Evolutionary conservation across 2,888 invertebrate species (phyloP).

Genomic region (Scelioninae gen. 1): DNA sequence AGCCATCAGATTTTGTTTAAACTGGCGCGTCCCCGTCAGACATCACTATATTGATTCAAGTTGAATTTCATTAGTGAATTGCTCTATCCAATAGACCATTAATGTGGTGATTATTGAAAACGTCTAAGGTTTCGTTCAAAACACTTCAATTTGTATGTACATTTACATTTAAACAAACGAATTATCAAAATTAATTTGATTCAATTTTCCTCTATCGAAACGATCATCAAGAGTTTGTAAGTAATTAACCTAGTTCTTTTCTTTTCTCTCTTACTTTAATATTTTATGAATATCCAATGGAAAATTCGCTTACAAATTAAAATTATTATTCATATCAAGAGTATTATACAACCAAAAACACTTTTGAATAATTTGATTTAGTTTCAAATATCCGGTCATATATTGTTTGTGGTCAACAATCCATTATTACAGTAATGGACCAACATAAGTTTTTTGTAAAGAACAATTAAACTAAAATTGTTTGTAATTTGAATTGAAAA

Average conservation of each 20-base stretch:
- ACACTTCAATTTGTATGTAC: conserved; percentile 1
- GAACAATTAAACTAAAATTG: too few species aligned
- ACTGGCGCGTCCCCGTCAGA: background rate
- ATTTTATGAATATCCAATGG: background rate
- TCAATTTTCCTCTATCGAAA: conserved; percentile 6
- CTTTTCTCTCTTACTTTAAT: background rate
- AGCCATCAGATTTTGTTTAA: conserved; percentile 37
- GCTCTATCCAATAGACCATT: conserved; percentile 17
- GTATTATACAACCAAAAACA: too few species aligned
- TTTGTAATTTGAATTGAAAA: too few species aligned
- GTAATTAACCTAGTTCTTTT: conserved; percentile 11
- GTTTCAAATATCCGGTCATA: too few species aligned
- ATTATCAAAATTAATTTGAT: conserved; percentile 13
- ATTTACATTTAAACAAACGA: conserved; percentile 9
- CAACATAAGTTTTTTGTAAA: too few species aligned
- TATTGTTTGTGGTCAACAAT: too few species aligned
- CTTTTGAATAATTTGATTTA: too few species aligned
- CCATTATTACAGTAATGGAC: too few species aligned
- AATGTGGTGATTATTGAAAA: conserved; percentile 14
- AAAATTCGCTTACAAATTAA: too few species aligned
- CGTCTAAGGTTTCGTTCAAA: conserved; percentile 8
- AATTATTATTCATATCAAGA: too few species aligned
- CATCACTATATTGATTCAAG: conserved; percentile 7
- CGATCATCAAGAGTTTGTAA: conserved; percentile 12
- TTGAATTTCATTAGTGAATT: conserved; percentile 16